Conservation (phyloP, 2,888 invertebrate species). For the Liodrosophila aerea region DNA sequence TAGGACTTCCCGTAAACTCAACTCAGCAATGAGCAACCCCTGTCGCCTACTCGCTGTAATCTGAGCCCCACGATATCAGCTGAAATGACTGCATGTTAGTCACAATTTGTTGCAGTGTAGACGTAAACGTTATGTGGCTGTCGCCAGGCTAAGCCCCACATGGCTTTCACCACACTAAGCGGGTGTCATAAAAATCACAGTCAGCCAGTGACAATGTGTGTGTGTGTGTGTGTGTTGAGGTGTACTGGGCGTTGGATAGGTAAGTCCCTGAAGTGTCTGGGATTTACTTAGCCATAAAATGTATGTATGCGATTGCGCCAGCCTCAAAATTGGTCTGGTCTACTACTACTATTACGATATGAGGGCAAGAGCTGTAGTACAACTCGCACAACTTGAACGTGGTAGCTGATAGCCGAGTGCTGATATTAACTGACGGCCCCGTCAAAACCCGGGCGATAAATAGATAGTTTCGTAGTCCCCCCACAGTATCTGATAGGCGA, state of each 20-base stretch:
- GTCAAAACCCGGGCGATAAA: slow-evolving; percentile 51
- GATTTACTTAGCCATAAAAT: slow-evolving; percentile 77
- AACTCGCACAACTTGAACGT: too few species aligned
- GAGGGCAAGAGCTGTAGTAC: slow-evolving; percentile 1
- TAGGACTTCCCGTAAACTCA: too few species aligned
- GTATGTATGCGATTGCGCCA: slow-evolving; percentile 32
- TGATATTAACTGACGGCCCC: slow-evolving; percentile 56
- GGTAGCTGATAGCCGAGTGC: slow-evolving; percentile 13
- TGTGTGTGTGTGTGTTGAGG: too few species aligned
- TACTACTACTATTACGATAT: slow-evolving; percentile 63
- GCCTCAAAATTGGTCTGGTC: slow-evolving; percentile 50
- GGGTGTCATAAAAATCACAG: slow-evolving; percentile 77
- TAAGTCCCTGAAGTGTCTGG: slow-evolving; percentile 68
- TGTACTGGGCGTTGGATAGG: slow-evolving; percentile 7
- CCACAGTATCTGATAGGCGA: slow-evolving; percentile 47
- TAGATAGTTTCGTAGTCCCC: slow-evolving; percentile 54
- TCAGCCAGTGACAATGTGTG: slow-evolving; percentile 15
- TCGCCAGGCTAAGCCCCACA: slow-evolving; percentile 49
- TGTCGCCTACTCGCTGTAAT: neutral
- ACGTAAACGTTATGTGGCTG: slow-evolving; percentile 21
- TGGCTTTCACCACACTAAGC: slow-evolving; percentile 49
- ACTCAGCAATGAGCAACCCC: neutral
- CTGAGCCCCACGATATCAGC: neutral
- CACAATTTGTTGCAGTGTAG: neutral
- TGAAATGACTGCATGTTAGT: too few species aligned